These are phyloP conservation scores for Ceratotherium simum DNA, from an alignment of 2,113 vertebrate species.

Conservation along the genomic window DNA sequence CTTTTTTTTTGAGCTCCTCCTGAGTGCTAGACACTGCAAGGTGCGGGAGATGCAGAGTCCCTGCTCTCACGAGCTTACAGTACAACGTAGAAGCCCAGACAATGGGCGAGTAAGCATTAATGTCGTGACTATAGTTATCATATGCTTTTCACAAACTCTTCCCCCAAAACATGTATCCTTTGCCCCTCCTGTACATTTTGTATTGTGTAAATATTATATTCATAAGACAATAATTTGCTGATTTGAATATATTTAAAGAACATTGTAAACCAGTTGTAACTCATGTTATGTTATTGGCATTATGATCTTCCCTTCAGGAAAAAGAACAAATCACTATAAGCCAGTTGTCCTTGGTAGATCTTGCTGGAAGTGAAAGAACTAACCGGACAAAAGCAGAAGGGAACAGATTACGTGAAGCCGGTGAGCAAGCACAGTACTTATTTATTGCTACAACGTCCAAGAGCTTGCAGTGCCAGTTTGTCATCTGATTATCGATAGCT, in stretches of 20 bases:
- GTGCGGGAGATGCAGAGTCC: background rate
- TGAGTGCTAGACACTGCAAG: background rate
- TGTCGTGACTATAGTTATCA: background rate
- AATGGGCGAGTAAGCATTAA: background rate
- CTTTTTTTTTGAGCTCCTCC: background rate
- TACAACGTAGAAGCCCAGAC: background rate
- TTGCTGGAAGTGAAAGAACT: conserved; percentile 98
- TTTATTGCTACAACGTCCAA: background rate
- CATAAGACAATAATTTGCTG: background rate
- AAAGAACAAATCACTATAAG: conserved; percentile 94
- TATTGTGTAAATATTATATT: background rate
- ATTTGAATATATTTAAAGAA: conserved; percentile 31
- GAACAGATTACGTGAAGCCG: conserved; percentile 95
- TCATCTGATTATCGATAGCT: background rate
- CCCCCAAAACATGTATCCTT: background rate
- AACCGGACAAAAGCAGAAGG: conserved; percentile 96
- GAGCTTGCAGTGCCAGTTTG: background rate
- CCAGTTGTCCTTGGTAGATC: conserved; percentile 96
- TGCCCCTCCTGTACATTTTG: background rate
- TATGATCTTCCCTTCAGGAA: conserved; percentile 86
- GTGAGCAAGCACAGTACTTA: conserved; percentile 78
- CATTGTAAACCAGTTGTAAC: background rate
- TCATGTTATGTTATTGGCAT: background rate
- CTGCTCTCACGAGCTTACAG: background rate
- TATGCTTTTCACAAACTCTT: background rate